Percentiles rank a stretch among this genome's conserved stretches.
Evolutionary conservation across 1,140 invertebrate species (phyloP).

Genomic region (Rhyacophila brunnea): DNA sequence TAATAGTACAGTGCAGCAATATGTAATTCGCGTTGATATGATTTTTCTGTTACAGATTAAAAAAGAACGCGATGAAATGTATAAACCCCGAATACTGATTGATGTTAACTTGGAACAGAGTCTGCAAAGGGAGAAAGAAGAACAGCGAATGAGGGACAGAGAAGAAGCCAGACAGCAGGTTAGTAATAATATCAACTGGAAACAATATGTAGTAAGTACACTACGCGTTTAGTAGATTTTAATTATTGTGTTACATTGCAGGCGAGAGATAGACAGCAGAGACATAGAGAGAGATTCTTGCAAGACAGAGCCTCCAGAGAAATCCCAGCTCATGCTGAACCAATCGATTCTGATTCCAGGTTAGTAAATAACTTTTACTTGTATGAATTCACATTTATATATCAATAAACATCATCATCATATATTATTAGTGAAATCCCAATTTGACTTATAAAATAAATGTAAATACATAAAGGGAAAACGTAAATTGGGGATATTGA

Average conservation of each 20-base stretch:
- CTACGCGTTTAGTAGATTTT: background rate
- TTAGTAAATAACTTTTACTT: slow-evolving; percentile 17
- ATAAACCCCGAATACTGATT: slow-evolving; percentile 77
- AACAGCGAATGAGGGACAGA: slow-evolving; percentile 53
- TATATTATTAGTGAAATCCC: background rate
- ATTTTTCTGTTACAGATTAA: slow-evolving; percentile 62
- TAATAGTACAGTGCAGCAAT: too few relatives aligned
- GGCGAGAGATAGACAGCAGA: slow-evolving; percentile 41
- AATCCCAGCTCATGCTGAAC: slow-evolving; percentile 64
- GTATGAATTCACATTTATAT: background rate
- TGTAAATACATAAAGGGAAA: background rate
- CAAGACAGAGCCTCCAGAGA: slow-evolving; percentile 53
- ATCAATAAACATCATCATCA: too few relatives aligned
- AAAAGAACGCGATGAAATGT: slow-evolving; percentile 77
- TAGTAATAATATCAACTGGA: slow-evolving; percentile 11
- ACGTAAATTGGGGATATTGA: background rate
- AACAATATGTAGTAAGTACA: background rate
- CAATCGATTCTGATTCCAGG: slow-evolving; percentile 64
- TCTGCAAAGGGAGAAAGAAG: slow-evolving; percentile 56
- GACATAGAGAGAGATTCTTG: slow-evolving; percentile 48
- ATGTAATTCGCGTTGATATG: too few relatives aligned
- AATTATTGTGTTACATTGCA: slow-evolving; percentile 24
- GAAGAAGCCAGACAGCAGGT: slow-evolving; percentile 50
- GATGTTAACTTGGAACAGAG: slow-evolving; percentile 61
- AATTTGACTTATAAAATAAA: background rate